Evolutionary conservation across 2,888 invertebrate species (phyloP), one percentile per base, ranked within the genome.

Genomic region (Eurytoma californica): DNA sequence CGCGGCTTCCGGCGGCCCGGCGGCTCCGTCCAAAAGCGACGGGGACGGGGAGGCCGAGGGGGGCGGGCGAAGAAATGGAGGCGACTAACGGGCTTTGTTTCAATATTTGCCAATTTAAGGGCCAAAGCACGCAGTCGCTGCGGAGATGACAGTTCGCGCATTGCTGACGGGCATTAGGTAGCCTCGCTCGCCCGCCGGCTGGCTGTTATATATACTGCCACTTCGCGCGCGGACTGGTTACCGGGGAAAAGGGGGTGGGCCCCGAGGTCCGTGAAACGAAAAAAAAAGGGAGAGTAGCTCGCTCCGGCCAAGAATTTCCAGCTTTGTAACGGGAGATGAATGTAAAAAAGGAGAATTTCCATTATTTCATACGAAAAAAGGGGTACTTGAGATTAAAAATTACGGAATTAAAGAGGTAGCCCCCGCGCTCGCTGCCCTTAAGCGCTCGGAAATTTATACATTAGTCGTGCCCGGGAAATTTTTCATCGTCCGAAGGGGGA

Each of bases 41-140:
- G 13, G 61, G 20, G 20, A 60, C 47, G 55, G 49, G 58, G 30
- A 18, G 66, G 3, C 13, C 20, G 70, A 14, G 18, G 30, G 67
- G 24, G 72, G 61, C 39, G 24, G 20, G 49, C 20, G 49, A 63
- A 28, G 28, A 18, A 57, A 14, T n/a, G n/a, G 9, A 51, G 30
- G 53, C 55, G 55, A 63, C 75, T 68, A 81, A 76, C 72, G 69
- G 81, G 68, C 79, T 79, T 77, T 81, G 77, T 81, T 81, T 81
- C 79, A 81, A 81, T 81, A 79, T 80, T 80, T 82, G 80, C 77
- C 80, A 75, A 82, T 77, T 82, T 77, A 61, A 72, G 49, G 66
- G 20, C 61, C 70, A 67, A 61, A 18, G 30, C 30, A 28, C 61
- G 58, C 51, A 57, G 70, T 53, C 39, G 57, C 28, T 13, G 39